These are phyloP conservation scores for Cyprinodon tularosa DNA, from an alignment of 2,113 vertebrate species.

Conservation along the genomic window DNA sequence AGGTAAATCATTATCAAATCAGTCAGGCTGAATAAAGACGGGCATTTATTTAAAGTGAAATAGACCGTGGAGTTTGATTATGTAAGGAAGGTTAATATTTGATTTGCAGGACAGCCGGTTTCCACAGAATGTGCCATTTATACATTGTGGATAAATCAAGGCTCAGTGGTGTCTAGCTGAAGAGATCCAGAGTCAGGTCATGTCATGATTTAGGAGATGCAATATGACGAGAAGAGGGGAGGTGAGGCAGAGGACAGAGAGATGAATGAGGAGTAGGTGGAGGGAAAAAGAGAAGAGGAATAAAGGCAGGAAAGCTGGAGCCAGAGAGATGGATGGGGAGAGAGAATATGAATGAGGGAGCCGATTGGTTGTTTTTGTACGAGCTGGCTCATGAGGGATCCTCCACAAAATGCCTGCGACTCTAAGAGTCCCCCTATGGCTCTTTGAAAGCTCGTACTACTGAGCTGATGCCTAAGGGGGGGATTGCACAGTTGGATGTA, in stretches of 20 bases:
- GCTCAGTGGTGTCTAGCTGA: conserved; percentile 18
- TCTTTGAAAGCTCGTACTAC: conserved; percentile 39
- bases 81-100: conserved; percentile 12
- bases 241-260: conserved; percentile 50
- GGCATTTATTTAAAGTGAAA: conserved; percentile 15
- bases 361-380: conserved; percentile 33
- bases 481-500: conserved; percentile 29
- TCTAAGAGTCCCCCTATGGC: conserved; percentile 30
- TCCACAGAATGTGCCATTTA: conserved; percentile 15
- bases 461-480: conserved; percentile 30
- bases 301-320: conserved; percentile 10
- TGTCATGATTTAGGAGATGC: conserved; percentile 49
- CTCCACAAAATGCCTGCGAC: conserved; percentile 47
- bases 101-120: not conserved
- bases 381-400: conserved; percentile 41
- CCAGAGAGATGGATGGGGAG: conserved; percentile 48
- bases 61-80: conserved; percentile 21
- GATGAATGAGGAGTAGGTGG: conserved; percentile 12
- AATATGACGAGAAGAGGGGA: conserved; percentile 16
- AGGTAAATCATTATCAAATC: not conserved
- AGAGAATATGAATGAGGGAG: conserved; percentile 42
- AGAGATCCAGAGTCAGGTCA: conserved; percentile 31
- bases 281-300: conserved; percentile 16
- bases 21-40: conserved; percentile 13
- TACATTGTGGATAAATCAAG: conserved; percentile 20